Evolutionary conservation across 2,888 invertebrate genomes (phyloP).

Genomic region (Troides helena): DNA sequence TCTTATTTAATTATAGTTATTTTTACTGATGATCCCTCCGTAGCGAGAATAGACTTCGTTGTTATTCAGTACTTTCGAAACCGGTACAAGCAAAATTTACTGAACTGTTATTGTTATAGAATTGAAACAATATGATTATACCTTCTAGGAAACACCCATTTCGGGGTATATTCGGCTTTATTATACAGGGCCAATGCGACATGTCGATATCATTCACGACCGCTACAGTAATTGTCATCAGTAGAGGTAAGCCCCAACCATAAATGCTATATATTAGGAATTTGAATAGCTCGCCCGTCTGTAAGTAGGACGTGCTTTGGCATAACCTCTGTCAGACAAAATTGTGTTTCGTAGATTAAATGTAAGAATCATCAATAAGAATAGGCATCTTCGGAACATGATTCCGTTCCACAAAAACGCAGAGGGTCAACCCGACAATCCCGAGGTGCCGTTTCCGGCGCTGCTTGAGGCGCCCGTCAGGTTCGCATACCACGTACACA

Average conservation of each 20-base stretch:
- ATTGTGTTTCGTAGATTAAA: neutral
- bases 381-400: too few species aligned
- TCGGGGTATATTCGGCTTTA: slow-evolving; percentile 51
- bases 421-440: too few species aligned
- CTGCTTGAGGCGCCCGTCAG: too few species aligned
- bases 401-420: too few species aligned
- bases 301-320: slow-evolving; percentile 66
- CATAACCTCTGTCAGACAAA: slow-evolving; percentile 57
- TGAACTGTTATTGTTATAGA: neutral
- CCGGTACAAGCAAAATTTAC: neutral
- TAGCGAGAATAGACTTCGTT: neutral
- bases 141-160: slow-evolving; percentile 61
- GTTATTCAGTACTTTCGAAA: neutral
- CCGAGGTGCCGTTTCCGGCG: too few species aligned
- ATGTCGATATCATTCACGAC: slow-evolving; percentile 45
- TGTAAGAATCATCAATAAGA: slow-evolving; percentile 23
- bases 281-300: slow-evolving; percentile 60
- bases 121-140: slow-evolving; percentile 31
- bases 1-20: too few species aligned
- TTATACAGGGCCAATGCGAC: slow-evolving; percentile 52
- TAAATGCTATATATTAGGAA: slow-evolving; percentile 63
- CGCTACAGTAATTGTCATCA: slow-evolving; percentile 47
- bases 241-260: slow-evolving; percentile 58
- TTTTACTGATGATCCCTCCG: neutral
- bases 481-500: too few species aligned